phyloP scores from a whole-genome alignment of 2,797 vertebrate species.

The Mallotus villosus region DNA sequence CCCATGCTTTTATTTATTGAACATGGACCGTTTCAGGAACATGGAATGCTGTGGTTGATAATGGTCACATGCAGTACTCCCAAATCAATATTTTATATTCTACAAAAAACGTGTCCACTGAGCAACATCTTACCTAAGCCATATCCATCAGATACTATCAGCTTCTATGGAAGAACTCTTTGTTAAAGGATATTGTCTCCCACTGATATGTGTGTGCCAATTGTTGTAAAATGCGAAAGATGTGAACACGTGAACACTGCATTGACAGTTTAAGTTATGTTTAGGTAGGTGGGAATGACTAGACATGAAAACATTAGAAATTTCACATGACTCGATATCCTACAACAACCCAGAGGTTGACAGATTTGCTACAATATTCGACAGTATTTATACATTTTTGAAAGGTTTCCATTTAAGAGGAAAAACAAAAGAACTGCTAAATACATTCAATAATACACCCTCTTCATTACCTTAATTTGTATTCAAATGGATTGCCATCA shows the following conservation, averaged over 20 bases:
- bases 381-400: not conserved
- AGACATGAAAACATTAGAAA: not conserved
- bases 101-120: conserved; percentile 21
- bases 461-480: conserved; percentile 3
- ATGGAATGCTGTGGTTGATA: too few species aligned
- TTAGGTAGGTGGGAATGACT: not conserved
- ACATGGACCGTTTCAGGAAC: conserved; percentile 30
- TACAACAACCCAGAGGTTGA: not conserved
- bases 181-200: not conserved
- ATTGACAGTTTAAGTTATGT: not conserved
- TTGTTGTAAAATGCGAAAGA: too few species aligned
- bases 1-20: conserved; percentile 34
- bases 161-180: not conserved
- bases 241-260: too few species aligned
- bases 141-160: not conserved
- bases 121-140: conserved; percentile 21
- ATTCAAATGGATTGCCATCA: conserved; percentile 4
- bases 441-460: not conserved
- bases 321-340: not conserved
- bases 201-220: not conserved
- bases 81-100: conserved; percentile 47
- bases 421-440: not conserved
- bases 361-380: not conserved
- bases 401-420: not conserved
- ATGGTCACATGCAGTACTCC: conserved; percentile 16